phyloP scores from a whole-genome alignment of 1,140 invertebrate genomes.

The Achatina immaculata region DNA sequence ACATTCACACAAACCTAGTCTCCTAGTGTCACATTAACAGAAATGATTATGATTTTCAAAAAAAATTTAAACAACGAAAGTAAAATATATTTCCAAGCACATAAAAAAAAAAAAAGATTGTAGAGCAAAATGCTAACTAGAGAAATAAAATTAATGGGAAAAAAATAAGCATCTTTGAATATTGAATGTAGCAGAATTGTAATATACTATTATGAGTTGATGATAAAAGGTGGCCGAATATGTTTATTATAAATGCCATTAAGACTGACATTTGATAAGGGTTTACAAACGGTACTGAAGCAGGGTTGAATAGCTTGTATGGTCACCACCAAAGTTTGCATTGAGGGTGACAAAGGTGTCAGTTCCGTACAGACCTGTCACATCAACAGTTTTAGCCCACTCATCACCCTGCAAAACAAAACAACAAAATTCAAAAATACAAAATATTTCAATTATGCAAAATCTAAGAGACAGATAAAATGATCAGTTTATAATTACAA shows the following conservation, averaged over 20 bases:
- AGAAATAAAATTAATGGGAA: too few relatives aligned
- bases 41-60: too few relatives aligned
- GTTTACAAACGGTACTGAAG: conserved; percentile 64
- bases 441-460: conserved; percentile 2
- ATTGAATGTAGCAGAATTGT: background rate
- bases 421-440: background rate
- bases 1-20: too few relatives aligned
- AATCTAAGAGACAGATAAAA: too few relatives aligned
- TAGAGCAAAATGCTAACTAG: too few relatives aligned
- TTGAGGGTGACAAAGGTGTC: conserved; percentile 62
- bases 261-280: background rate
- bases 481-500: too few relatives aligned
- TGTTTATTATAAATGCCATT: conserved; percentile 20
- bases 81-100: too few relatives aligned
- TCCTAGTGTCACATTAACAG: too few relatives aligned
- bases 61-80: too few relatives aligned
- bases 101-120: too few relatives aligned
- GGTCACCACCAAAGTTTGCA: conserved; percentile 66
- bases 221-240: background rate
- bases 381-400: conserved; percentile 61
- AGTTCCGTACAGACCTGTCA: conserved; percentile 53
- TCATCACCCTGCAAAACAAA: conserved; percentile 47
- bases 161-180: too few relatives aligned
- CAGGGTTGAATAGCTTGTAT: conserved; percentile 67
- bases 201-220: background rate